Conservation (phyloP, 2,888 invertebrate genomes). For the Aleiodes leptofemur region DNA sequence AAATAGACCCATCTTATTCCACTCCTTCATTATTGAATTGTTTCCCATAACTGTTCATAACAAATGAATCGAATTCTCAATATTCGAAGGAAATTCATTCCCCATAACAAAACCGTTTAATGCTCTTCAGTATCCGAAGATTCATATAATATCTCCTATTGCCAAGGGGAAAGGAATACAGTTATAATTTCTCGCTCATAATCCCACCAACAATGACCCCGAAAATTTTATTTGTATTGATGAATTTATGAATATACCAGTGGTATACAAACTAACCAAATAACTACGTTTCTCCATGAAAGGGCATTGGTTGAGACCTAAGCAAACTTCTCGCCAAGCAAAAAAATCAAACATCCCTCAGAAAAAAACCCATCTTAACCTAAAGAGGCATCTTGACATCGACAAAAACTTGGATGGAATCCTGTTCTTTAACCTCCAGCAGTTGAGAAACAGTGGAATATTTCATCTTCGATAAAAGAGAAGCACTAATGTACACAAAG, state of each 20-base stretch:
- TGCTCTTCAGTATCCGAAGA: conserved; percentile 33
- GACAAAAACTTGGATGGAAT: conserved; percentile 35
- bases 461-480: conserved; percentile 8
- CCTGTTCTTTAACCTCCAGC: conserved; percentile 23
- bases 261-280: conserved; percentile 32
- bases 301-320: conserved; percentile 51
- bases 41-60: not conserved
- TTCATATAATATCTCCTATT: conserved; percentile 35
- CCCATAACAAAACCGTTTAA: not conserved
- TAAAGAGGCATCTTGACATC: conserved; percentile 26
- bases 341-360: conserved; percentile 30
- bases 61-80: conserved; percentile 13
- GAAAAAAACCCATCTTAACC: conserved; percentile 18
- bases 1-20: too few relatives aligned
- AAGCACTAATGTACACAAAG: conserved; percentile 4
- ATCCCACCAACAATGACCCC: conserved; percentile 48
- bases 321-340: conserved; percentile 52
- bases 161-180: conserved; percentile 52
- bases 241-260: conserved; percentile 21
- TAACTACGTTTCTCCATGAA: conserved; percentile 37
- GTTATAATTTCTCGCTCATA: conserved; percentile 58
- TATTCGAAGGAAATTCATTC: not conserved
- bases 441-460: conserved; percentile 38
- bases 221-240: not conserved
- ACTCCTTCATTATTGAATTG: too few relatives aligned